These are phyloP conservation scores for Hypolimnas misippus DNA, from an alignment of 2,888 invertebrate genomes.

Conservation along the genomic window DNA sequence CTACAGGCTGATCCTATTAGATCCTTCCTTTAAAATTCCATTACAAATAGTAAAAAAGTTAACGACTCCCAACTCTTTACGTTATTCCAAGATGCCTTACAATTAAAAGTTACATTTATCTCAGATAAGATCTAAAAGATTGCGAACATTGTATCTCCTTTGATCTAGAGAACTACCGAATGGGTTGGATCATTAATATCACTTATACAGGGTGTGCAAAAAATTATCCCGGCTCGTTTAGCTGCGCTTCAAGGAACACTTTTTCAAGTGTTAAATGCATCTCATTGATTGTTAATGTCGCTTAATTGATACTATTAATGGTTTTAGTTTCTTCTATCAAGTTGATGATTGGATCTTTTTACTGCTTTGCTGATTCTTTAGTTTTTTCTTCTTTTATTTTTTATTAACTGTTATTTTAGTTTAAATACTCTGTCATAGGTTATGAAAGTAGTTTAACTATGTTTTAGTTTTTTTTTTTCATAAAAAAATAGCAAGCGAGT, in stretches of 20 bases:
- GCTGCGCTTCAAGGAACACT: slow-evolving; percentile 1
- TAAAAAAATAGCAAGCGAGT: no score
- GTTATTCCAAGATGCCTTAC: slow-evolving; percentile 1
- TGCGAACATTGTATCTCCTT: slow-evolving; percentile 11
- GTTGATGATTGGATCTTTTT: not conserved
- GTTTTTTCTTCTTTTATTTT: not conserved
- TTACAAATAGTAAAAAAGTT: not conserved
- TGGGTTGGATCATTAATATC: slow-evolving; percentile 7
- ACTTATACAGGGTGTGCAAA: slow-evolving; percentile 10
- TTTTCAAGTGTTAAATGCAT: slow-evolving; percentile 15
- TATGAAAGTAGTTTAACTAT: not conserved
- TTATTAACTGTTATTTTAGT: not conserved
- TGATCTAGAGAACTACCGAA: slow-evolving; percentile 11
- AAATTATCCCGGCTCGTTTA: slow-evolving; percentile 1
- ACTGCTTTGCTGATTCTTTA: not conserved
- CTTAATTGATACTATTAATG: slow-evolving; percentile 12
- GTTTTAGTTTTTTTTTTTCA: no score
- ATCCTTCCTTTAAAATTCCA: not conserved
- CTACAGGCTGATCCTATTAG: not conserved
- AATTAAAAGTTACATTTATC: slow-evolving; percentile 12
- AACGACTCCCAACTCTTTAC: not conserved
- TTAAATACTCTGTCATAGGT: not conserved
- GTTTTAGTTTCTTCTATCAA: not conserved
- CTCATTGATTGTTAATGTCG: slow-evolving; percentile 15
- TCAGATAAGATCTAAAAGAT: slow-evolving; percentile 4